Evolutionary conservation across 2,113 vertebrate genomes (phyloP), one percentile per base, ranked within the genome.

Genomic region (Chascanopsetta lugubris): DNA sequence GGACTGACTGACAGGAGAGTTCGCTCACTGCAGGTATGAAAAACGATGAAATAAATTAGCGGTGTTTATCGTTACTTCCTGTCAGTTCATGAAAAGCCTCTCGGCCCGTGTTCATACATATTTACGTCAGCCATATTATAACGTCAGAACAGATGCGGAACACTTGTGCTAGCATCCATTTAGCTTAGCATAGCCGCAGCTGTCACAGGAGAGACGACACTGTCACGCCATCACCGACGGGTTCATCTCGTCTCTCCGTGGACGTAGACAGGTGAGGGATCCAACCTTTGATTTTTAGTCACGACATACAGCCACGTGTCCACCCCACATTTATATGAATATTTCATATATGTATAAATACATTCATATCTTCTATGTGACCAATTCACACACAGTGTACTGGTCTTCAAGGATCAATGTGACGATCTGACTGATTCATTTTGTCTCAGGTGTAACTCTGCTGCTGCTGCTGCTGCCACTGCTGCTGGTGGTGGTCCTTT

Each of bases 201-300:
- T 43, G 59, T 62, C 34, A 50, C 13, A 57, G 47, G n/a, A n/a
- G n/a, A n/a, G n/a, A n/a, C n/a, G n/a, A 24, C 62, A 8, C 38
- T 40, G 10, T 24, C 42, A 60, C 50, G 54, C 38, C 61, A 60
- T 24, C 36, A 32, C 10, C 50, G 32, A 8, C 46, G 2, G 29
- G 24, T 17, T 46, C 30, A 27, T 40, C 43, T 45, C 42, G 15
- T 38, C 34, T 4, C 68, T 26, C 24, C n/a, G 20, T n/a, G n/a
- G n/a, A n/a, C n/a, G n/a, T n/a, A n/a, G 53, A 81, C 65, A 69
- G 66, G 69, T 0, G 45, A 10, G 48, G 24, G 10, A 12, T 22
- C 22, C 6, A 26, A 8, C 21, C 17, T 0, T 1, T 3, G 26
- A 0, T 21, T 40, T 1, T 30, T n/a, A n/a, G 7, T 57, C 20